Evolutionary conservation across 1,140 invertebrate genomes (phyloP).

Genomic region (Bombus cullumanus): DNA sequence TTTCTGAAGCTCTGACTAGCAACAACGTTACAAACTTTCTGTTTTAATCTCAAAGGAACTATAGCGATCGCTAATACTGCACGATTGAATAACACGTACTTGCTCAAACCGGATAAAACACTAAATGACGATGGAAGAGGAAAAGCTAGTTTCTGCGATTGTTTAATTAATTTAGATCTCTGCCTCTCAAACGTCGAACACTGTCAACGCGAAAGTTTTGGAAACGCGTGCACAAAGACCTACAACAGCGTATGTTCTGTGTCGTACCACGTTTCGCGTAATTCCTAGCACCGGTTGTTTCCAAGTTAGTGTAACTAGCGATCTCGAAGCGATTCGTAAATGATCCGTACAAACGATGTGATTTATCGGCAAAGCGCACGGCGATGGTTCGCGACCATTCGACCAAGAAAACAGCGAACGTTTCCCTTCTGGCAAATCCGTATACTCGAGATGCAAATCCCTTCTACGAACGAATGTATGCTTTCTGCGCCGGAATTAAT

Average conservation of each 20-base stretch:
- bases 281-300: neutral
- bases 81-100: too few species aligned
- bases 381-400: too few species aligned
- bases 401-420: neutral
- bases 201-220: neutral
- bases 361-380: constrained; percentile 21
- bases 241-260: neutral
- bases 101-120: too few species aligned
- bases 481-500: constrained; percentile 24
- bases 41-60: neutral
- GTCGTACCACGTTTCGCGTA: neutral
- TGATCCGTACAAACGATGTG: constrained; percentile 41
- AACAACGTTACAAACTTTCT: neutral
- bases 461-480: constrained; percentile 17
- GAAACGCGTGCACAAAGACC: neutral
- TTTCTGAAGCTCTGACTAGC: neutral
- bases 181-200: neutral
- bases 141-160: too few species aligned
- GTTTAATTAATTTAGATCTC: too few species aligned
- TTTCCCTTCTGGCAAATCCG: constrained; percentile 3
- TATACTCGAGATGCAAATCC: constrained; percentile 3
- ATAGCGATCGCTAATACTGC: too few species aligned
- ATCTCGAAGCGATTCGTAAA: constrained; percentile 17
- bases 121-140: too few species aligned
- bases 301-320: neutral